A percentile compares a stretch with the other conserved stretches of the same genome.
These are phyloP conservation scores for Menidia beryllina DNA, from an alignment of 2,113 vertebrate genomes.

Conservation along the genomic window DNA sequence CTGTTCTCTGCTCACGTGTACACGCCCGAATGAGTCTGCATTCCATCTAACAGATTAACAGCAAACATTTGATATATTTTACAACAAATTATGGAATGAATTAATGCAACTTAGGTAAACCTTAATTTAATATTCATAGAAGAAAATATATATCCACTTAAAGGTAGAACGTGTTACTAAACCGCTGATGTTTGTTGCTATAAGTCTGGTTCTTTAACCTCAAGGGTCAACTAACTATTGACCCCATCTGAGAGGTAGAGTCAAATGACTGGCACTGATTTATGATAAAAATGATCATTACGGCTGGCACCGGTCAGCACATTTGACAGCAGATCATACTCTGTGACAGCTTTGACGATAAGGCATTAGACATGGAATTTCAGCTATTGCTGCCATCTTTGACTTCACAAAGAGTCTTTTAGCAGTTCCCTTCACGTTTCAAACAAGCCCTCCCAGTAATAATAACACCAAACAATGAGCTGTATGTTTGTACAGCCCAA, in stretches of 20 bases:
- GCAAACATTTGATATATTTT: no score
- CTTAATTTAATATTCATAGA: no score
- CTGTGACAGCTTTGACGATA: conserved; percentile 30
- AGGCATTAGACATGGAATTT: conserved; percentile 40
- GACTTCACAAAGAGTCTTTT: conserved; percentile 35
- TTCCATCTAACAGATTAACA: no score
- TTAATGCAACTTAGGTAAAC: no score
- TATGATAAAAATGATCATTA: no score
- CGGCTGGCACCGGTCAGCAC: background rate
- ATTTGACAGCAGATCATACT: background rate
- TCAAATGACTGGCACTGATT: background rate
- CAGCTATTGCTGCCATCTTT: conserved; percentile 19
- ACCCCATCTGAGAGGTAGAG: conserved; percentile 3
- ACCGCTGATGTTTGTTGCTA: no score
- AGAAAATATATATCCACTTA: no score
- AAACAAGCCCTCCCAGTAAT: conserved; percentile 44
- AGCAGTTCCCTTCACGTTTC: conserved; percentile 26
- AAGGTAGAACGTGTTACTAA: no score
- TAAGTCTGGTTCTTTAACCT: conserved; percentile 1
- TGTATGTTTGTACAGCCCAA: conserved; percentile 42
- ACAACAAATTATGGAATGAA: no score
- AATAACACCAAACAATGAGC: conserved; percentile 58
- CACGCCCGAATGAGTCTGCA: no score
- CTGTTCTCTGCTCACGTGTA: no score
- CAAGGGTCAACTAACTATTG: conserved; percentile 7